Conservation (phyloP, 2,113 vertebrate species). For the Thalassarche chlororhynchos region DNA sequence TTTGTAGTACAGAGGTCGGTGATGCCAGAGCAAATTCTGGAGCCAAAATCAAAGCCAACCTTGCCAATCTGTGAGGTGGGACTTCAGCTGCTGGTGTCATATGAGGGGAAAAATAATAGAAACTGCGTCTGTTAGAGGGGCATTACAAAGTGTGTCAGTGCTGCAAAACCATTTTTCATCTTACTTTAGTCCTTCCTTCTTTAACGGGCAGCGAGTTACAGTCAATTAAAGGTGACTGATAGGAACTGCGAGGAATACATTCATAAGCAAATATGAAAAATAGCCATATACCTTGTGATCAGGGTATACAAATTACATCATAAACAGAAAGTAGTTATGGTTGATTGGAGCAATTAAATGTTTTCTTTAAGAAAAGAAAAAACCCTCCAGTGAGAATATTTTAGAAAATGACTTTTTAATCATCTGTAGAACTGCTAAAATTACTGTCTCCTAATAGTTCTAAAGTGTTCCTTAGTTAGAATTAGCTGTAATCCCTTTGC, state of each 20-base stretch:
- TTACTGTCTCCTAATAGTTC: slow-evolving; percentile 86
- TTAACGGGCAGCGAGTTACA: slow-evolving; percentile 79
- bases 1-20: background rate
- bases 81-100: background rate
- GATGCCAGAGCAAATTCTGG: background rate
- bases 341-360: slow-evolving; percentile 96
- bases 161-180: background rate
- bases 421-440: slow-evolving; percentile 85
- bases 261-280: slow-evolving; percentile 88
- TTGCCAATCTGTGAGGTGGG: background rate
- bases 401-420: slow-evolving; percentile 99
- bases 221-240: slow-evolving; percentile 84
- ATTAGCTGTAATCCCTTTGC: slow-evolving; percentile 57
- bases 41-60: background rate
- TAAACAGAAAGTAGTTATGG: slow-evolving; percentile 86
- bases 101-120: background rate
- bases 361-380: slow-evolving; percentile 81
- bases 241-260: slow-evolving; percentile 77
- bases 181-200: slow-evolving; percentile 6
- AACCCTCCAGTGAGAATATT: slow-evolving; percentile 92
- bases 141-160: background rate
- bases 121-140: background rate
- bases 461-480: slow-evolving; percentile 82
- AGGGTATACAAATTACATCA: slow-evolving; percentile 85
- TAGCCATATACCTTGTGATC: slow-evolving; percentile 78